Evolutionary conservation across 2,113 vertebrate species (phyloP).

Genomic region (Melospiza georgiana): DNA sequence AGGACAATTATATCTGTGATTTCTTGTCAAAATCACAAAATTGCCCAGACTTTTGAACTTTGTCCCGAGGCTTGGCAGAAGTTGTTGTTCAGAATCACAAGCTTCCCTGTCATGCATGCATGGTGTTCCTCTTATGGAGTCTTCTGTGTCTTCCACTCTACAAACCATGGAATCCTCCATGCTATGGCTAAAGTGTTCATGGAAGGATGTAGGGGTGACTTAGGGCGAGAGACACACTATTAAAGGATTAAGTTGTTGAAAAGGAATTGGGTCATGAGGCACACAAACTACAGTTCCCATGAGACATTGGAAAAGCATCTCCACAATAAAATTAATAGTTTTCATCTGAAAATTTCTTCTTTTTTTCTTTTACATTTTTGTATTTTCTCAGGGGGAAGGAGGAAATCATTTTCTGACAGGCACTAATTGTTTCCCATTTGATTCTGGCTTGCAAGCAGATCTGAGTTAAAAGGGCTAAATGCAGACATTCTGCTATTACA

Average conservation of each 20-base stretch:
- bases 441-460: slow-evolving; percentile 53
- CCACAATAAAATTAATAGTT: slow-evolving; percentile 11
- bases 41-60: background rate
- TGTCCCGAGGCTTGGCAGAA: background rate
- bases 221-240: background rate
- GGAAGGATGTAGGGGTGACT: background rate
- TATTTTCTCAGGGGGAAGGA: slow-evolving; percentile 17
- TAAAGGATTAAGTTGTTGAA: background rate
- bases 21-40: background rate
- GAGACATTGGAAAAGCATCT: background rate
- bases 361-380: slow-evolving; percentile 44
- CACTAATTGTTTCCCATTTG: slow-evolving; percentile 66
- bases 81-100: background rate
- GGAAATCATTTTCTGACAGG: slow-evolving; percentile 32
- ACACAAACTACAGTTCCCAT: slow-evolving; percentile 39
- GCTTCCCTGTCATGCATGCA: background rate
- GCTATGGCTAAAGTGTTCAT: background rate
- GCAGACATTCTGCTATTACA: slow-evolving; percentile 55
- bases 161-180: background rate
- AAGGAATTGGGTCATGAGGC: background rate
- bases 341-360: background rate
- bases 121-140: background rate
- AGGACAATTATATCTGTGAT: background rate
- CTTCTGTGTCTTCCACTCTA: background rate
- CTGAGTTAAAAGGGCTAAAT: slow-evolving; percentile 57